Conservation (phyloP, 2,797 vertebrate genomes). For the Gymnothorax javanicus region DNA sequence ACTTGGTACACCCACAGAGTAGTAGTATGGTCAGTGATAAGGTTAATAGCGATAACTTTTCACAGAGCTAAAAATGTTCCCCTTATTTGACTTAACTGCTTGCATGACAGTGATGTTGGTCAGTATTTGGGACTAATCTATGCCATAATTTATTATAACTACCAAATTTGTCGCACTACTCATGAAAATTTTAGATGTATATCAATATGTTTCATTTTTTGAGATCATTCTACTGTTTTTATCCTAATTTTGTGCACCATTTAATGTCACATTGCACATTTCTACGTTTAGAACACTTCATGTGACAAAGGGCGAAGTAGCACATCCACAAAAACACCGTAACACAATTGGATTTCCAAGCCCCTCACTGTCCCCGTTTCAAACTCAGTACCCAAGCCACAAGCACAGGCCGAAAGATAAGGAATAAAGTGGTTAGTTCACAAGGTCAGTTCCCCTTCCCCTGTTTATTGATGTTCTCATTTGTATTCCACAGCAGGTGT, state of each 20-base stretch:
- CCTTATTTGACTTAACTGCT: too few relatives aligned
- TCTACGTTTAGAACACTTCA: neutral
- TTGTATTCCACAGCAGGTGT: conserved; percentile 38
- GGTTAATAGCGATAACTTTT: too few relatives aligned
- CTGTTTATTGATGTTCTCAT: conserved; percentile 32
- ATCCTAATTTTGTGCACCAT: neutral
- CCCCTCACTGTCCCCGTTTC: conserved; percentile 19
- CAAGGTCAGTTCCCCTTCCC: conserved; percentile 6
- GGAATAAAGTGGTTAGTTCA: conserved; percentile 21
- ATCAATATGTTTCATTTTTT: too few relatives aligned
- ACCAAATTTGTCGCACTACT: too few relatives aligned
- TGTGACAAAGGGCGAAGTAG: neutral
- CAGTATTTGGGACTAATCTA: too few relatives aligned
- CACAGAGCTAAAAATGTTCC: too few relatives aligned
- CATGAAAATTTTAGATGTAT: too few relatives aligned
- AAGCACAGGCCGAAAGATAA: conserved; percentile 17
- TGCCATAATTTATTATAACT: too few relatives aligned
- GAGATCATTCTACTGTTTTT: neutral
- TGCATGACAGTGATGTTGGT: too few relatives aligned
- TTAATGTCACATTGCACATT: neutral
- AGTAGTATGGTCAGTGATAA: too few relatives aligned
- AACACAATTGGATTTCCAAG: neutral
- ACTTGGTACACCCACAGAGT: too few relatives aligned
- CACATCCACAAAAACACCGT: neutral
- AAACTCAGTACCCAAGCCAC: conserved; percentile 8